These are phyloP conservation scores for Philotrypesis tridentata DNA, from an alignment of 1,140 invertebrate genomes.

Conservation along the genomic window DNA sequence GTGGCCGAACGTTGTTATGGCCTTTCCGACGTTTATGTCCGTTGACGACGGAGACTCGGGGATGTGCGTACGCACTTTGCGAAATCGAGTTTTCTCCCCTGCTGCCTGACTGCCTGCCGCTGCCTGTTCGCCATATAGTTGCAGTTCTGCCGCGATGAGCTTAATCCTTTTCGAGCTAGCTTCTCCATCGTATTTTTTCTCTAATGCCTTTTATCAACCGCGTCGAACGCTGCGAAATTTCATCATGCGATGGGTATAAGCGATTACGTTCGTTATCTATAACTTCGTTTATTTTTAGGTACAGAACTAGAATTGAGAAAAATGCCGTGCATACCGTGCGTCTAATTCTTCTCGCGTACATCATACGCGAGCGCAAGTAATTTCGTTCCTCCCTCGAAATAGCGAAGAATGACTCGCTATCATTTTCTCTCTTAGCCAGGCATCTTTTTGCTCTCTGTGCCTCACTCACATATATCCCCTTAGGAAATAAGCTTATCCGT, in stretches of 20 bases:
- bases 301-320: too few species aligned
- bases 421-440: too few species aligned
- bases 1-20: constrained; percentile 39
- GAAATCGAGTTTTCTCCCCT: constrained; percentile 18
- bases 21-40: constrained; percentile 32
- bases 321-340: not conserved
- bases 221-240: too few species aligned
- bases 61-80: constrained; percentile 5
- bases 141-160: too few species aligned
- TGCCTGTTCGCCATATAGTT: too few species aligned
- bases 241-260: too few species aligned
- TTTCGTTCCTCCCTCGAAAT: not conserved
- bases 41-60: constrained; percentile 11
- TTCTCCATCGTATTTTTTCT: too few species aligned
- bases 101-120: not conserved
- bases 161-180: too few species aligned
- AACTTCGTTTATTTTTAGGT: too few species aligned
- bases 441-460: not conserved
- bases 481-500: constrained; percentile 24
- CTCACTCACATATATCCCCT: not conserved
- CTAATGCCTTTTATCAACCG: too few species aligned
- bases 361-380: constrained; percentile 14
- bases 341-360: not conserved
- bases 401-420: not conserved
- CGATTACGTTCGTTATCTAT: too few species aligned